Conservation (phyloP, 2,888 invertebrate species). For the Tipula unca region DNA sequence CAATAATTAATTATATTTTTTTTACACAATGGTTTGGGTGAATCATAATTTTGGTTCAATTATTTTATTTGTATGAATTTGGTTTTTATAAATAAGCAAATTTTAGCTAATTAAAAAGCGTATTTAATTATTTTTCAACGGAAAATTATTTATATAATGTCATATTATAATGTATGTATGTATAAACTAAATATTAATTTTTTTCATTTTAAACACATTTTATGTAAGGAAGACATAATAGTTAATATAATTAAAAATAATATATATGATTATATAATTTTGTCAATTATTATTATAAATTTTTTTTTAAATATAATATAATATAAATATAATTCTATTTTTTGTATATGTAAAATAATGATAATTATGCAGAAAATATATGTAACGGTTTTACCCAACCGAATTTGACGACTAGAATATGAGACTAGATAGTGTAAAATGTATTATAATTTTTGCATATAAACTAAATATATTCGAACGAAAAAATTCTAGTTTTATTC, state of each 20-base stretch:
- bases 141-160: background rate
- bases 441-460: background rate
- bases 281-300: background rate
- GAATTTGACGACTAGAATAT: background rate
- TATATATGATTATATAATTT: background rate
- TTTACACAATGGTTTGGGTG: background rate
- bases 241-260: background rate
- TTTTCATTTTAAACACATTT: background rate
- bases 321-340: background rate
- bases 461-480: background rate
- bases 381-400: background rate
- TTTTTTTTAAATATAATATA: background rate
- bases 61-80: background rate
- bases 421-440: background rate
- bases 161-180: background rate
- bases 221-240: background rate
- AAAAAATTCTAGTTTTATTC: background rate
- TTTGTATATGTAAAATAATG: background rate
- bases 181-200: background rate
- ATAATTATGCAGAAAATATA: background rate
- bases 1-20: background rate
- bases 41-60: background rate
- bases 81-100: background rate
- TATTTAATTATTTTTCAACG: background rate
- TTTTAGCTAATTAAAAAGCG: background rate